A percentile compares a stretch with the other conserved stretches of the same genome.
Evolutionary conservation across 2,113 vertebrate species (phyloP).

Genomic region (Aspiorhynchus laticeps): DNA sequence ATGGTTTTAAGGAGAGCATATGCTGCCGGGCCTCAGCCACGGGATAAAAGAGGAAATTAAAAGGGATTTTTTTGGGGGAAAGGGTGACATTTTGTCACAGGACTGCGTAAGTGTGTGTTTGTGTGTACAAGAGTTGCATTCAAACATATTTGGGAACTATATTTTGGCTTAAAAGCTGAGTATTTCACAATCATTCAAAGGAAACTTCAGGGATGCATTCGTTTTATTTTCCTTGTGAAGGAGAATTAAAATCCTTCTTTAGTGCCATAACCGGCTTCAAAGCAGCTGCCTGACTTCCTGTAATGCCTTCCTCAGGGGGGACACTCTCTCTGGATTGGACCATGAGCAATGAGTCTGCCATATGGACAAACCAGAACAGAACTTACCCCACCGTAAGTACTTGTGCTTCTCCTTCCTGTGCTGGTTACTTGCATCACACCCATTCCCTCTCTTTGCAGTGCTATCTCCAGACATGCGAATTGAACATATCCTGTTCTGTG

Average conservation of each 20-base stretch:
- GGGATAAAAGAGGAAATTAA: constrained; percentile 23
- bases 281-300: constrained; percentile 40
- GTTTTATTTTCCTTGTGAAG: background rate
- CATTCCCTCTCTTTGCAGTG: constrained; percentile 28
- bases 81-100: background rate
- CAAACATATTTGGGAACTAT: background rate
- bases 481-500: constrained; percentile 78
- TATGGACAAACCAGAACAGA: constrained; percentile 87
- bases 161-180: background rate
- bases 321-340: constrained; percentile 79
- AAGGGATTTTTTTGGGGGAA: constrained; percentile 16
- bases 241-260: constrained; percentile 33
- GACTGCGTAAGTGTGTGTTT: background rate
- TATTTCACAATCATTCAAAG: background rate
- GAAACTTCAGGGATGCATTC: constrained; percentile 6
- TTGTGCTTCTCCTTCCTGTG: constrained; percentile 57
- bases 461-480: constrained; percentile 67
- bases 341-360: constrained; percentile 90
- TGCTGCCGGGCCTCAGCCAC: constrained; percentile 60
- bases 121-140: background rate
- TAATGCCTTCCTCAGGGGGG: constrained; percentile 71
- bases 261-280: constrained; percentile 47
- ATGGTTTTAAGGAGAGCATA: constrained; percentile 69
- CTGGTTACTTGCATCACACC: constrained; percentile 41
- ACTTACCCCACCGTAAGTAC: constrained; percentile 84